Evolutionary conservation across 2,113 vertebrate species (phyloP).

Genomic region (Chloropsis hardwickii): DNA sequence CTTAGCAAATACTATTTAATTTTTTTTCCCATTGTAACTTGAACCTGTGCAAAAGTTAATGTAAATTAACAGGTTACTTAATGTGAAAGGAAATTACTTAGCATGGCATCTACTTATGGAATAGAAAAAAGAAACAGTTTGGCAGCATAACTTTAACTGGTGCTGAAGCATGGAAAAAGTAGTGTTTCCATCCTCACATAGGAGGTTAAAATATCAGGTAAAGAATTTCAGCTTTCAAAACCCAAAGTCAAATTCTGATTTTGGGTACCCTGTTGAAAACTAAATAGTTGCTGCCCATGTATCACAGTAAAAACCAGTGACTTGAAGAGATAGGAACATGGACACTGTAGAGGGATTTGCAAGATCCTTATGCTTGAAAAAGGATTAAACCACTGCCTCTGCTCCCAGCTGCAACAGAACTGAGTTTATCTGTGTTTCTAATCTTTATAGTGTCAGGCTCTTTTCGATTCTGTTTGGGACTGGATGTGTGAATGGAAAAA

Average conservation of each 20-base stretch:
- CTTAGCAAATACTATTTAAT: neutral
- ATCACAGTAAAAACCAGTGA: neutral
- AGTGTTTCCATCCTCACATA: neutral
- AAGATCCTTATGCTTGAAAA: neutral
- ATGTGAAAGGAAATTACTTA: neutral
- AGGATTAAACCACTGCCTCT: neutral
- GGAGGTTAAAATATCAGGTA: neutral
- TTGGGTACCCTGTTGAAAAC: neutral
- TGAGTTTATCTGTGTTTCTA: neutral
- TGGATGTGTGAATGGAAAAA: neutral
- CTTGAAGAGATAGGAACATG: neutral
- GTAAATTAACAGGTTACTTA: neutral
- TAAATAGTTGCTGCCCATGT: neutral
- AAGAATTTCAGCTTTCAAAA: neutral
- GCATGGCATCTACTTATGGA: neutral
- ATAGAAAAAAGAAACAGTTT: neutral
- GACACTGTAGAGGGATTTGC: neutral
- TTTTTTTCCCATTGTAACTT: neutral
- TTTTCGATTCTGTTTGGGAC: neutral
- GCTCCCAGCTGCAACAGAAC: neutral
- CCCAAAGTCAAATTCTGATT: neutral
- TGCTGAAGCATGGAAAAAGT: neutral
- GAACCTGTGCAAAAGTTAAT: neutral
- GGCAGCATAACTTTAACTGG: neutral
- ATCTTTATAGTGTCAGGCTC: neutral